Evolutionary conservation across 2,888 invertebrate species (phyloP).

Genomic region (Netelia virgata): DNA sequence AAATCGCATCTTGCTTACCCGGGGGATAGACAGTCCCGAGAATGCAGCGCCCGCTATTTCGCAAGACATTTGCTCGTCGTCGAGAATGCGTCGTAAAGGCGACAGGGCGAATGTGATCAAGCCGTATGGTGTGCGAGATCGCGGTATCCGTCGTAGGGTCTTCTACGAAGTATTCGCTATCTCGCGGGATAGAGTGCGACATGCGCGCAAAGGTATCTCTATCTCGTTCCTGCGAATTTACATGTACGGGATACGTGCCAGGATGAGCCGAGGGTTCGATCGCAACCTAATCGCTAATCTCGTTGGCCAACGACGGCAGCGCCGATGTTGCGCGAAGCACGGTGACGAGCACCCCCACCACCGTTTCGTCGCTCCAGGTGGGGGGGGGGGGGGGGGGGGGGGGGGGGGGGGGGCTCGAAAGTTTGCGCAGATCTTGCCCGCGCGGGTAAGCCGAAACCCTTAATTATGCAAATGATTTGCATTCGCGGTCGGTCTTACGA

Average conservation of each 20-base stretch:
- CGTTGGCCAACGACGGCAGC: conserved; percentile 62
- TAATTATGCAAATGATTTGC: conserved; percentile 77
- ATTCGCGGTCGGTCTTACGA: conserved; percentile 68
- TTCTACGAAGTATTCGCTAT: too few species aligned
- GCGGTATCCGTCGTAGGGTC: too few species aligned
- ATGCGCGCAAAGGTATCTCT: neutral
- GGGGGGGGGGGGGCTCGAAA: conserved; percentile 11
- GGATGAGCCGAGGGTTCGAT: conserved; percentile 57
- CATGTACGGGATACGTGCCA: neutral
- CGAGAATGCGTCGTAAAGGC: conserved; percentile 5
- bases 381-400: neutral
- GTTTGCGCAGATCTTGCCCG: conserved; percentile 37
- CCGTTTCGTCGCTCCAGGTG: neutral
- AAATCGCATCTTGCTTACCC: conserved; percentile 68
- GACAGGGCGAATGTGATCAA: conserved; percentile 26
- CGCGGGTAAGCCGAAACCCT: conserved; percentile 75
- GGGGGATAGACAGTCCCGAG: conserved; percentile 30
- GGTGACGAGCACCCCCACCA: neutral
- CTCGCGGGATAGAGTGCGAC: conserved; percentile 15
- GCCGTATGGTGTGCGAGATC: conserved; percentile 12
- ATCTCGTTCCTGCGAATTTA: neutral
- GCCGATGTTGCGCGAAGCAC: conserved; percentile 54
- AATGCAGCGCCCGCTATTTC: conserved; percentile 47
- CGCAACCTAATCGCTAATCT: conserved; percentile 77
- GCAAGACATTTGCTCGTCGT: conserved; percentile 65